Conservation (phyloP, 1,140 invertebrate species). For the Melitaea cinxia region DNA sequence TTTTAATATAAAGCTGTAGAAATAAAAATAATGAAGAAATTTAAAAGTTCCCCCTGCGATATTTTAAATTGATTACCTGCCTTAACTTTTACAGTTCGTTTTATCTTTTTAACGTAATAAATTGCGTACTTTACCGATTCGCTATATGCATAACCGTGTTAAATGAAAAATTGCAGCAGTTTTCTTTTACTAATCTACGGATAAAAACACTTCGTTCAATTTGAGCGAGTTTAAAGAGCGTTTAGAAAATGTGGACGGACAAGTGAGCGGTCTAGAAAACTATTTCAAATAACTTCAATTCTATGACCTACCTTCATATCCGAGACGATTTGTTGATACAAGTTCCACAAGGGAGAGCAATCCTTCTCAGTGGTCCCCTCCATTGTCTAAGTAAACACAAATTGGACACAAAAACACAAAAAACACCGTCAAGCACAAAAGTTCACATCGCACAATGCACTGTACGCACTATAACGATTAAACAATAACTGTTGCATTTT, state of each 20-base stretch:
- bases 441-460: slow-evolving; percentile 50
- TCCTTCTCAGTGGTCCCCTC: slow-evolving; percentile 80
- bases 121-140: slow-evolving; percentile 12
- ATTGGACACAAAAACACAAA: slow-evolving; percentile 58
- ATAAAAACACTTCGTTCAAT: slow-evolving; percentile 49
- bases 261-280: slow-evolving; percentile 22
- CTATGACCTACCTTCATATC: slow-evolving; percentile 79
- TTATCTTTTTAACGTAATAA: slow-evolving; percentile 15
- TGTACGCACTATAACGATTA: slow-evolving; percentile 52
- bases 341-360: slow-evolving; percentile 79
- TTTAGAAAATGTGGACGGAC: slow-evolving; percentile 47
- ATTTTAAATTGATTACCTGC: not conserved
- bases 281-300: slow-evolving; percentile 39
- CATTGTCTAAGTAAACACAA: slow-evolving; percentile 72
- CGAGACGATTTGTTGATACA: slow-evolving; percentile 79
- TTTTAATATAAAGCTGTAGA: no score
- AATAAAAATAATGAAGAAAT: no score
- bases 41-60: not conserved
- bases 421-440: slow-evolving; percentile 57
- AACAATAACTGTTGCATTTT: slow-evolving; percentile 72
- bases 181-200: slow-evolving; percentile 17
- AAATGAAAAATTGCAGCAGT: slow-evolving; percentile 23
- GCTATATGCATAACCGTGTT: slow-evolving; percentile 26
- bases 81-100: not conserved
- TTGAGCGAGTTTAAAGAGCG: slow-evolving; percentile 53